Conservation (phyloP, 1,140 invertebrate genomes). For the Pachypsylla venusta region DNA sequence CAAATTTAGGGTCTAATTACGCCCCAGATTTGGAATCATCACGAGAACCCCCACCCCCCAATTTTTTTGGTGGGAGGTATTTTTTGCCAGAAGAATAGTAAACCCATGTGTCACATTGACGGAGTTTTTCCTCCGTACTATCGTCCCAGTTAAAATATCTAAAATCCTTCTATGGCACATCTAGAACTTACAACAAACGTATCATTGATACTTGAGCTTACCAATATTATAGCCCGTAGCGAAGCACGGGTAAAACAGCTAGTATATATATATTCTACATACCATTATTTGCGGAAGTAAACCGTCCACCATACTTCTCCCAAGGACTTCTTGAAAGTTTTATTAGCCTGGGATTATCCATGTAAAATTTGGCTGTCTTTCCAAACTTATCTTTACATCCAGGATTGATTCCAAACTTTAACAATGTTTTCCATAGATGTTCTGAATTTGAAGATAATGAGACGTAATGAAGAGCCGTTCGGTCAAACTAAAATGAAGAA, state of each 20-base stretch:
- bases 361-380: conserved; percentile 52
- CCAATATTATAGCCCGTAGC: too few species aligned
- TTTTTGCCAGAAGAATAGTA: too few species aligned
- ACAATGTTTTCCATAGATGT: conserved; percentile 44
- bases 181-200: too few species aligned
- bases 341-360: conserved; percentile 39
- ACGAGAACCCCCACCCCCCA: too few species aligned
- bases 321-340: conserved; percentile 39
- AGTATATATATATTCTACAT: neutral
- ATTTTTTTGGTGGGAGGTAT: too few species aligned
- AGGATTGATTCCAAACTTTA: conserved; percentile 48
- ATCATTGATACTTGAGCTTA: too few species aligned
- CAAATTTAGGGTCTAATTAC: too few species aligned
- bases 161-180: neutral
- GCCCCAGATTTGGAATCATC: too few species aligned
- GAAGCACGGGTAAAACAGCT: too few species aligned
- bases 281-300: conserved; percentile 16
- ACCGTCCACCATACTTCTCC: conserved; percentile 32
- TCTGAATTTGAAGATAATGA: conserved; percentile 46
- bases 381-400: conserved; percentile 46
- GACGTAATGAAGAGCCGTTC: conserved; percentile 69
- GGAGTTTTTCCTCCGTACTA: too few species aligned
- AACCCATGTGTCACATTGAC: too few species aligned
- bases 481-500: conserved; percentile 40
- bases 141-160: neutral